Conservation (phyloP, 2,888 invertebrate genomes). For the Limnephilus marmoratus region DNA sequence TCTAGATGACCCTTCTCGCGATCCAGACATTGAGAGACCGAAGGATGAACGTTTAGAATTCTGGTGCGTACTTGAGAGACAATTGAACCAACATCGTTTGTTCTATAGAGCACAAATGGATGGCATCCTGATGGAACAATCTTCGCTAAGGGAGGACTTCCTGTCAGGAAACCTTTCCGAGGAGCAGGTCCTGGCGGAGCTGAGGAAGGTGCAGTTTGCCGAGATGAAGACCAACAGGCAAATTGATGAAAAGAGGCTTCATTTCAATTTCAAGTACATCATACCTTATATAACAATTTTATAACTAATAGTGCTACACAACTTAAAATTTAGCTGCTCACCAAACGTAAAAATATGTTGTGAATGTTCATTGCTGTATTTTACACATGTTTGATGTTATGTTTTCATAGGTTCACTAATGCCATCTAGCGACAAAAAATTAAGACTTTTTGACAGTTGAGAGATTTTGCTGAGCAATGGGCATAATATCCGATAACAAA, state of each 20-base stretch:
- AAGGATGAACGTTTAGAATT: constrained; percentile 84
- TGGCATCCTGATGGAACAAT: constrained; percentile 72
- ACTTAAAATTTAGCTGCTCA: too few species aligned
- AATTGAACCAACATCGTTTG: constrained; percentile 78
- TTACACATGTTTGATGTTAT: too few species aligned
- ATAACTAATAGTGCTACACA: too few species aligned
- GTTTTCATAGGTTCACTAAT: too few species aligned
- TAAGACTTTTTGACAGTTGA: too few species aligned
- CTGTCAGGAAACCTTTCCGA: neutral
- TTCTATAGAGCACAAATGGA: constrained; percentile 89
- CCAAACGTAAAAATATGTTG: too few species aligned
- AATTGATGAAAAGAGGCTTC: constrained; percentile 77
- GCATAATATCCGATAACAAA: too few species aligned
- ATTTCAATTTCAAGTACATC: constrained; percentile 75
- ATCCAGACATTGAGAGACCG: constrained; percentile 76
- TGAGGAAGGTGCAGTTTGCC: constrained; percentile 77
- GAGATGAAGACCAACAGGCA: constrained; percentile 84
- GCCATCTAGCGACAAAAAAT: too few species aligned
- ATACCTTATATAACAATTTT: neutral
- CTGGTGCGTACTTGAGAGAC: constrained; percentile 79
- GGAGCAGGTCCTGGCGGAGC: constrained; percentile 69
- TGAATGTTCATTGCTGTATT: too few species aligned
- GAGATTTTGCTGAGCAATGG: too few species aligned
- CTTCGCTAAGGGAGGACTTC: neutral
- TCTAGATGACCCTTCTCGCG: constrained; percentile 73